These are phyloP conservation scores for Pycnomerus fuliginosus DNA, from an alignment of 2,888 invertebrate genomes.

Conservation along the genomic window DNA sequence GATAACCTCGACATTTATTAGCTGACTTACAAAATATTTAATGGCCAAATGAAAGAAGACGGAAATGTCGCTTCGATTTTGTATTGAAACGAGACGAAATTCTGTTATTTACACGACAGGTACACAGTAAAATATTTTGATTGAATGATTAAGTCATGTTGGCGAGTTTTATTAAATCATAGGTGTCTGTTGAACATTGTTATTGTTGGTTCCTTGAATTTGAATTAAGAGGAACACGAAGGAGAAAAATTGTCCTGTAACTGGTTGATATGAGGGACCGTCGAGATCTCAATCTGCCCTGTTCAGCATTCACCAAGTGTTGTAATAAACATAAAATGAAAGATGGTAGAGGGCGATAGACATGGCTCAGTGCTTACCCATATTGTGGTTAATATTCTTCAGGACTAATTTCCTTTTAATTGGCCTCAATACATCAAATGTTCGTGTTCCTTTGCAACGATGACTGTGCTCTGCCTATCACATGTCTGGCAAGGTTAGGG, in stretches of 20 bases:
- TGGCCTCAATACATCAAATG: slow-evolving; percentile 29
- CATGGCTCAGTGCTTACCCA: slow-evolving; percentile 30
- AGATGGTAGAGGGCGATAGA: slow-evolving; percentile 35
- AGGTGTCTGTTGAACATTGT: slow-evolving; percentile 25
- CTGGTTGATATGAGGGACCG: slow-evolving; percentile 24
- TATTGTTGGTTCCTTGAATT: too few relatives aligned
- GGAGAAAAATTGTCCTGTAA: too few relatives aligned
- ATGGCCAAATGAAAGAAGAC: slow-evolving; percentile 20
- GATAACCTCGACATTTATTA: slow-evolving; percentile 33
- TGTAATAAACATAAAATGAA: slow-evolving; percentile 38
- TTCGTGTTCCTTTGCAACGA: slow-evolving; percentile 20
- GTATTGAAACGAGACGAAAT: slow-evolving; percentile 7
- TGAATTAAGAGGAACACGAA: too few relatives aligned
- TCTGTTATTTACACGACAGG: slow-evolving; percentile 18
- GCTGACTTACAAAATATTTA: slow-evolving; percentile 30
- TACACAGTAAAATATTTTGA: slow-evolving; percentile 25
- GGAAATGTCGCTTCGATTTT: slow-evolving; percentile 12
- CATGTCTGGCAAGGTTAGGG: slow-evolving; percentile 21
- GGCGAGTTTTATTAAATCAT: slow-evolving; percentile 29
- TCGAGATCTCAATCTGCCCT: slow-evolving; percentile 38
- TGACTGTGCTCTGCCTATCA: slow-evolving; percentile 16
- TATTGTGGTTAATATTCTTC: slow-evolving; percentile 30
- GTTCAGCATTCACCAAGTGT: slow-evolving; percentile 38
- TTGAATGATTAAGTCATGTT: slow-evolving; percentile 28
- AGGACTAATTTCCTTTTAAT: slow-evolving; percentile 33